Evolutionary conservation across 2,113 vertebrate species (phyloP), one percentile per base, ranked within the genome.

Genomic region (Tenebrosternarchus preto): DNA sequence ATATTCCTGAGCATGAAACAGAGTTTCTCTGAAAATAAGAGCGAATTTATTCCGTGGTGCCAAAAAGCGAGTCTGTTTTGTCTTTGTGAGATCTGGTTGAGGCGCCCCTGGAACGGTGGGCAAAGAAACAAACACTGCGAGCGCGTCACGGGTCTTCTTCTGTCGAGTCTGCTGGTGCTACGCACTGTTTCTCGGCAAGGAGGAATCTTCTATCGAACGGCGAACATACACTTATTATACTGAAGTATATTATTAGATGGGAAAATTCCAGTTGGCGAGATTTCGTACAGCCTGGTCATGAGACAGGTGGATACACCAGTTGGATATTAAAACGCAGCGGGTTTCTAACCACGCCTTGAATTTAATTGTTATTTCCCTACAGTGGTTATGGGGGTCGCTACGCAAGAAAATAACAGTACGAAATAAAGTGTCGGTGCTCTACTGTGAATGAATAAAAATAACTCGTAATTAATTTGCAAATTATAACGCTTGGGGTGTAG

Each of bases 1-100:
- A 68, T 57, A 84, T 81, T 76, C 82, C 82, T 86, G 24, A 64
- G 78, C 89, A 88, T 88, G 82, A 87, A 90, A 84, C 85, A 59
- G 82, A 74, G 6, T 24, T 39, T 25, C 43, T 50, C 43, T 50
- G 43, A 50, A 50, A 50, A 50, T 50, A 50, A 50, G 43, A 50
- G 43, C 43, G 9, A 50, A 50, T 50, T 50, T 50, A 50, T 50
- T 12, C 43, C 43, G 43, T 50, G 43, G 43, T 15, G 43, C 43
- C 43, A 50, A 50, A 50, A 12, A 9, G 43, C 12, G 43, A 46
- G 39, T 4, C 11, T 50, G 12, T 50, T 50, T 15, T 12, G 11
- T 12, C 43, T 50, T 12, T 50, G 8, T 50, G 43, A 50, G 43
- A 50, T 50, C 9, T 50, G 43, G 43, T 50, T 50, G 43, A 50